Base-by-base conservation (phyloP, 2,797 vertebrate species). In the Enteromius trimaculatus region DNA sequence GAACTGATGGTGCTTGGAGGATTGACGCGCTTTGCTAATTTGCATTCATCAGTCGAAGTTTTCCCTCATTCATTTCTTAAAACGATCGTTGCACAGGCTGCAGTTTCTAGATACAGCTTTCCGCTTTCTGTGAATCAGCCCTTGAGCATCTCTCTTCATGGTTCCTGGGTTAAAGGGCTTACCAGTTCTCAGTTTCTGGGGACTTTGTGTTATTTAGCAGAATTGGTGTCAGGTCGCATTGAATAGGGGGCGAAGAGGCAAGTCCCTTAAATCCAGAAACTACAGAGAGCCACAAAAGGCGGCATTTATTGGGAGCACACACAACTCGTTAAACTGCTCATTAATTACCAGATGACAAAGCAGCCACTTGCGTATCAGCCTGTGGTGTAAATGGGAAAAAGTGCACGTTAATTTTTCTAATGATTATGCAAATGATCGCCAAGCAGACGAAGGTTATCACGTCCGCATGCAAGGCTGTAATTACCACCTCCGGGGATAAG, bases 371-470 rank as follows among this genome's bases (percentile, higher is more conserved):
- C 71, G 60, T 58, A 68, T 72, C n/a, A 79, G 66, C 29, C 58
- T 53, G 34, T 78, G 31, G 3, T 68, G 62, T 84, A 81, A 78
- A 82, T 55, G 75, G 62, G 58, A 71, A 53, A 77, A 77, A 31
- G 75, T 37, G 69, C 29, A 55, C 14, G 26, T 80, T 42, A 53
- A 70, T 66, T 70, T 77, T 77, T 86, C 81, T 82, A 81, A 72
- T 78, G 71, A 86, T 87, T 87, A 89, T 87, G 85, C 81, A 88
- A 87, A 84, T 82, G 34, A 53, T 60, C 39, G 9, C 23, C 26
- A 62, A 77, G 44, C 69, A 76, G 69, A n/a, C 44, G 10, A 31
- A 76, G 81, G 84, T 80, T 80, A 84, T 88, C 84, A 82, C 58
- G 34, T 78, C 34, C 13, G 17, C 62, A 81, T 34, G 66, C 76